phyloP scores from a whole-genome alignment of 2,888 invertebrate species.

The Trichogramma evanescens region DNA sequence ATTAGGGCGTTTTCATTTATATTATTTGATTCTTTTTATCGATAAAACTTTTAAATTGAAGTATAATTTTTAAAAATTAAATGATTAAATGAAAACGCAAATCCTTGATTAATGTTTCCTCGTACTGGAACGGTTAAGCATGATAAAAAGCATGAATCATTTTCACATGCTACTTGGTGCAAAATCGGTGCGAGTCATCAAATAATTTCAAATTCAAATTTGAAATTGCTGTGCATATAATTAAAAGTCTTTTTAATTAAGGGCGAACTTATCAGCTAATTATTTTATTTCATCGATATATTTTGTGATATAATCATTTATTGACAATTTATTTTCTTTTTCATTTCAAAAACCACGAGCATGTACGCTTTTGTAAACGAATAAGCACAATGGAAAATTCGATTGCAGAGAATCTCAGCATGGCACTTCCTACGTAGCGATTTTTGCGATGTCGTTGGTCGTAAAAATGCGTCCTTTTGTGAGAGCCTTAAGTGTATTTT shows the following conservation, averaged over 20 bases:
- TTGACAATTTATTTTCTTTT: neutral
- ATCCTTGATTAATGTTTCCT: neutral
- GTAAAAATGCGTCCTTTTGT: conserved; percentile 40
- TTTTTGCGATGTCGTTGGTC: conserved; percentile 20
- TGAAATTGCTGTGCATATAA: no score
- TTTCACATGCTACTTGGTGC: no score
- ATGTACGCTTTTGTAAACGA: neutral
- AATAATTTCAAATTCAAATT: no score
- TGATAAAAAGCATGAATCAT: no score
- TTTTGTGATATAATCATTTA: neutral
- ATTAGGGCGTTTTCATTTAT: neutral
- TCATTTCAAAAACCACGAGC: no score
- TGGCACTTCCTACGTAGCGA: conserved; percentile 38
- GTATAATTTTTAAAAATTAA: neutral
- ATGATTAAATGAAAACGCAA: neutral
- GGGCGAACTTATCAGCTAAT: no score
- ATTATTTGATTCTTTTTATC: no score
- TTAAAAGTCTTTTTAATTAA: no score
- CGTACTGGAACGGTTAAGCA: no score
- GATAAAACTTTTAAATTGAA: no score
- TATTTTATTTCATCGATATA: no score
- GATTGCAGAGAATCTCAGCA: conserved; percentile 36
- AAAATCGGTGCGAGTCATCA: no score
- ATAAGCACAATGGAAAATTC: neutral
- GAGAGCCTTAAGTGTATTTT: conserved; percentile 37